Evolutionary conservation across 2,888 invertebrate species (phyloP).

Genomic region (Aleiodes alternator): DNA sequence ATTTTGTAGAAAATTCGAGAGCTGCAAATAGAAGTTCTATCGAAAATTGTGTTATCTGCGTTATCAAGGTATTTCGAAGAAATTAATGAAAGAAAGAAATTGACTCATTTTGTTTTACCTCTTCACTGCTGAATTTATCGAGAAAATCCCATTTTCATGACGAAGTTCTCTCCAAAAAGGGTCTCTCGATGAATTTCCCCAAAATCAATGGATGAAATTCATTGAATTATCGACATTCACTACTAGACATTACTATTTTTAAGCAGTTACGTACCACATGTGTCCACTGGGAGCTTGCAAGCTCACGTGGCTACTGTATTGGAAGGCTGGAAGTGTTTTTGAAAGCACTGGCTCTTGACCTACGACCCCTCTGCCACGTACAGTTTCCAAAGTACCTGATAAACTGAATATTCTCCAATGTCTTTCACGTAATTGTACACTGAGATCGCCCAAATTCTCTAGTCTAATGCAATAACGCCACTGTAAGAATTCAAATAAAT

Average conservation of each 20-base stretch:
- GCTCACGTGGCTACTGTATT: slow-evolving; percentile 98
- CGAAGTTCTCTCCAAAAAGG: slow-evolving; percentile 14
- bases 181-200: neutral
- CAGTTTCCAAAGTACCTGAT: slow-evolving; percentile 94
- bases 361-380: slow-evolving; percentile 96
- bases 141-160: no score
- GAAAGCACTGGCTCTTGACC: slow-evolving; percentile 97
- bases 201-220: neutral
- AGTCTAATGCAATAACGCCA: slow-evolving; percentile 99
- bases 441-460: slow-evolving; percentile 93
- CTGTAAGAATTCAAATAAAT: slow-evolving; percentile 74
- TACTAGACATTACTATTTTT: neutral
- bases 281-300: slow-evolving; percentile 98
- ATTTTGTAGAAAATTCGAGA: no score
- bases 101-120: no score
- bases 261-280: slow-evolving; percentile 86
- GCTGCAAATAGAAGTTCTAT: no score
- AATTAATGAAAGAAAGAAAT: no score
- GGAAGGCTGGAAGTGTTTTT: slow-evolving; percentile 93
- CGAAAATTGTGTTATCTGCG: no score
- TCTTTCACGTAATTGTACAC: slow-evolving; percentile 95
- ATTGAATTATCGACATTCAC: neutral
- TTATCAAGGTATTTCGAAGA: no score
- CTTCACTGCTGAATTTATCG: no score
- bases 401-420: slow-evolving; percentile 98